Evolutionary conservation across 2,797 vertebrate species (phyloP).

Genomic region (Neomorphus geoffroyi): DNA sequence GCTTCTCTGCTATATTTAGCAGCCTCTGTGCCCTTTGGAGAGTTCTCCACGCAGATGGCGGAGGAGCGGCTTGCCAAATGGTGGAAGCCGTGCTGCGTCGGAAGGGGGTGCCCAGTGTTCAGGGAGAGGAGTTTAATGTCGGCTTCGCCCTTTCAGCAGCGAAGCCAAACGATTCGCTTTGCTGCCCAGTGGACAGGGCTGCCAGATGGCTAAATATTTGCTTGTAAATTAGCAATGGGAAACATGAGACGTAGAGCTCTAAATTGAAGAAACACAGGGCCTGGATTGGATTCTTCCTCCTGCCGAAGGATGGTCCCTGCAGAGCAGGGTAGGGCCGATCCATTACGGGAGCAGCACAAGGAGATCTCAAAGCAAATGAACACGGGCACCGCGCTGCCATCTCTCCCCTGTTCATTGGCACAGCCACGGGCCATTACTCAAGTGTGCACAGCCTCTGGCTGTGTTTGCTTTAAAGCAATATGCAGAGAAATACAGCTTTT

Average conservation of each 20-base stretch:
- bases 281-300: neutral
- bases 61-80: neutral
- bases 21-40: conserved; percentile 10
- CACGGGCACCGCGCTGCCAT: fast-evolving
- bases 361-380: neutral
- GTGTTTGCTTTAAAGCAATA: conserved; percentile 40
- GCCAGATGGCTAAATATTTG: conserved; percentile 59
- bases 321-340: neutral
- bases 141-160: neutral
- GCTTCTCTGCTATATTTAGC: conserved; percentile 51
- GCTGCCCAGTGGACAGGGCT: conserved; percentile 8
- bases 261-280: neutral
- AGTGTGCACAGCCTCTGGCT: neutral
- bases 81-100: neutral
- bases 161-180: neutral
- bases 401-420: neutral
- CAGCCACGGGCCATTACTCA: neutral
- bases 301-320: neutral
- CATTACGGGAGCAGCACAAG: neutral
- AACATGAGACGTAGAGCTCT: neutral
- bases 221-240: conserved; percentile 33
- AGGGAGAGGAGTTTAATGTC: neutral
- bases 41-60: conserved; percentile 25
- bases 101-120: neutral
- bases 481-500: conserved; percentile 26